A percentile compares a stretch with the other conserved stretches of the same genome.
phyloP scores from a whole-genome alignment of 2,888 invertebrate genomes.

The Acanthococcus lagerstroemiae region DNA sequence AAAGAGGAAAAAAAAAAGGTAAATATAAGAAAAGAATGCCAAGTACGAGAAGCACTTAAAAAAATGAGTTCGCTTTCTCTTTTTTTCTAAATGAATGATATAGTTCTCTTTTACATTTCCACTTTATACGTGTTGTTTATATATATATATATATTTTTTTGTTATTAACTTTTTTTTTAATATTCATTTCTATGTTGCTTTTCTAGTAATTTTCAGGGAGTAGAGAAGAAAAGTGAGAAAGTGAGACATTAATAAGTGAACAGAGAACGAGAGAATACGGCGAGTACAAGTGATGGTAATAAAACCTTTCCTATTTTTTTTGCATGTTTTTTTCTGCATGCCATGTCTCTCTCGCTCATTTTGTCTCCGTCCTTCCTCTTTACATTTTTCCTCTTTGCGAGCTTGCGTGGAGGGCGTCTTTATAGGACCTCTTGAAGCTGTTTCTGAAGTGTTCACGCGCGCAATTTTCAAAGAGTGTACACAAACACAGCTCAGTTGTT shows the following conservation, averaged over 20 bases:
- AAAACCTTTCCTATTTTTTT: neutral
- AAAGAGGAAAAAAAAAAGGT: neutral
- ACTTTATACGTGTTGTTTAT: neutral
- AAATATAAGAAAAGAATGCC: slow-evolving; percentile 18
- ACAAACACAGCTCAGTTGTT: too few relatives aligned
- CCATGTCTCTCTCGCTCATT: too few relatives aligned
- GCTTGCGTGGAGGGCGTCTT: too few relatives aligned
- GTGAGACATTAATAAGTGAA: neutral
- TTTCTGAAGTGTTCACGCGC: too few relatives aligned
- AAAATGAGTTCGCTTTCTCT: slow-evolving; percentile 22
- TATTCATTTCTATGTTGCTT: neutral
- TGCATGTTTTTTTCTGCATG: neutral
- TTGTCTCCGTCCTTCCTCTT: too few relatives aligned
- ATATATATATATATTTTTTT: neutral
- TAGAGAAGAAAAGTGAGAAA: neutral
- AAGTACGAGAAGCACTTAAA: slow-evolving; percentile 18
- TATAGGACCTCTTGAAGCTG: too few relatives aligned
- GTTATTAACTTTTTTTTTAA: neutral
- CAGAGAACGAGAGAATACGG: neutral
- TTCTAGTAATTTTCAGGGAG: neutral
- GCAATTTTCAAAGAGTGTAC: too few relatives aligned
- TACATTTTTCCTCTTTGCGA: too few relatives aligned
- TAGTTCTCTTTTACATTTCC: slow-evolving; percentile 21
- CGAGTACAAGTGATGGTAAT: neutral
- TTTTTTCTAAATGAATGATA: slow-evolving; percentile 20